Base-by-base conservation (phyloP, 2,888 invertebrate species). In the Rosalia funebris region DNA sequence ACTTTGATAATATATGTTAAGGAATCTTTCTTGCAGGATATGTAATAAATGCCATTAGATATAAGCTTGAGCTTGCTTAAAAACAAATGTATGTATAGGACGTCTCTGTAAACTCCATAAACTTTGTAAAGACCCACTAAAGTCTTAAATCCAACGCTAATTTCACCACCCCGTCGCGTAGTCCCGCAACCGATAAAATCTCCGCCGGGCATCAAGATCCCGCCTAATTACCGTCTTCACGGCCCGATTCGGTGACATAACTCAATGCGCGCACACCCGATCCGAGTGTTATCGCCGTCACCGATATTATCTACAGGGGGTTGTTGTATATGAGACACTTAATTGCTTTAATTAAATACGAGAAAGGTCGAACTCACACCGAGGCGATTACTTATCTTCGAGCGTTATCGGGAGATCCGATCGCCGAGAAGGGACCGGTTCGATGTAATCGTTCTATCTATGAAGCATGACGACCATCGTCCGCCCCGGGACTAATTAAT, bases 331-430 rank as follows among this genome's bases (percentile, higher is more conserved):
- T 79, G 79, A 75, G 77, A 76, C 77, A 74, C 77, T 80, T 80
- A 80, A 80, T 80, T 80, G 79, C 78, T 75, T 80, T 79, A 79
- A 80, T 80, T 79, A 80, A 79, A 78, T 77, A 80, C 78, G 75
- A 77, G 76, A 77, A 79, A 79, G 78, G 77, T 78, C 77, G 78
- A 77, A 79, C 77, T 76, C 76, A 72, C 76, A 75, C 72, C 75
- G 73, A 71, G 75, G 71, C 70, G 75, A 78, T 78, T 76, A 75
- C 71, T 79, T 77, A 79, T 78, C 78, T 75, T 66, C 71, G 70
- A 71, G 73, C 72, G 74, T 77, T 77, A 78, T 78, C 78, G 74
- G 41, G 57, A 70, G 77, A 78, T 78, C 73, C 73, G 72, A 78
- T 77, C 76, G 45, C 72, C 44, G 46, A 55, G 41, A 53, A 3